Evolutionary conservation across 2,888 invertebrate genomes (phyloP), one percentile per base, ranked within the genome.

Genomic region (Yponomeuta evonymella): DNA sequence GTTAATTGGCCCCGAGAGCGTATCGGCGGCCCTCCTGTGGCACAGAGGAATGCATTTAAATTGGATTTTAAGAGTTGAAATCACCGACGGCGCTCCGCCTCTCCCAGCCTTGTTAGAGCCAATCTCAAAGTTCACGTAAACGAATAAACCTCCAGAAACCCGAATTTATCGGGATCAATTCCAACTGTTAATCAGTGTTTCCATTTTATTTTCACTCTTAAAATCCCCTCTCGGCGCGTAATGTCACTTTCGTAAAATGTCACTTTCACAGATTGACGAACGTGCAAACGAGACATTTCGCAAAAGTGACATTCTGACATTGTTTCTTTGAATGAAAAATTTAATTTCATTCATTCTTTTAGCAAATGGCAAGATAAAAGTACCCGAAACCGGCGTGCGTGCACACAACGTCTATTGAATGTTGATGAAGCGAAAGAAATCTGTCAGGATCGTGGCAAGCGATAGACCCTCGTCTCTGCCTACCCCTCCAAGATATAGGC

Each of bases 1-100:
- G 90, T 90, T 92, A 92, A 92, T 91, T 91, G 91, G 87, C 81
- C 91, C 87, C 89, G 77, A 82, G 87, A 88, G 90, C 86, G 89
- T 90, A 91, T 90, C 90, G 90, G 83, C 84, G 84, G 79, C 83
- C 84, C 88, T 88, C 88, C 89, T 88, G 90, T 83, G 91, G 89
- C 90, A 86, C 90, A 90, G 90, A 90, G 92, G 91, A 92, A 92
- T 92, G 91, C 92, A 92, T 92, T 92, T 92, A 92, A 92, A 92
- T 92, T 91, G 91, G 91, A 90, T 91, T 92, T 91, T 92, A 92
- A 91, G 92, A 91, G 90, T 88, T 89, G 90, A 90, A 92, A 92
- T 91, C 91, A 90, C 89, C 87, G 86, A 81, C 84, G 86, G 80
- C 83, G 81, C 86, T 79, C 84, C 83, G 85, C 86, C 85, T 85